phyloP scores from a whole-genome alignment of 2,797 vertebrate species.

The Scleropages formosus region DNA sequence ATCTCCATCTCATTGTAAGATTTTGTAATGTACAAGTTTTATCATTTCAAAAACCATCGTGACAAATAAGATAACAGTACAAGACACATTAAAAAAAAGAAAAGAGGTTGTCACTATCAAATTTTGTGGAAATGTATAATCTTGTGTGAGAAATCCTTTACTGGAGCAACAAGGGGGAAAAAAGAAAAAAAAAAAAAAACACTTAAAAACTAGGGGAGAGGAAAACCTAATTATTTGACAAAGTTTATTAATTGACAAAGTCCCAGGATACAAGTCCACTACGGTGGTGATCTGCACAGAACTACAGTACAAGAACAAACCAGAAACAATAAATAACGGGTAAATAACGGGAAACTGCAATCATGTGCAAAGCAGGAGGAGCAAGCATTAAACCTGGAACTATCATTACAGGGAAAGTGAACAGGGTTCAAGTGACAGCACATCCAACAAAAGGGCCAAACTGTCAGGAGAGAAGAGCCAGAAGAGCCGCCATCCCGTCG shows the following conservation, averaged over 20 bases:
- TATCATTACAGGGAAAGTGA: background rate
- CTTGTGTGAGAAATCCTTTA: too few species aligned
- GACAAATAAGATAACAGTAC: too few species aligned
- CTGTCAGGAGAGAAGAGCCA: background rate
- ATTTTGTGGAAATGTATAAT: too few species aligned
- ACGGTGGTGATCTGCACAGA: slow-evolving; percentile 19
- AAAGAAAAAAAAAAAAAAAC: background rate
- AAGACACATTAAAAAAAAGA: too few species aligned
- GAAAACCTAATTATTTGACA: background rate
- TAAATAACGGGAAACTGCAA: background rate
- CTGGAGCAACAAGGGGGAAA: too few species aligned
- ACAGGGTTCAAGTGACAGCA: slow-evolving; percentile 1
- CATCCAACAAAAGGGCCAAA: background rate
- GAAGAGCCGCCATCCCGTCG: background rate
- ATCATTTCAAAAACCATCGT: too few species aligned
- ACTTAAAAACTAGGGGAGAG: background rate
- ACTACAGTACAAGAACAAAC: slow-evolving; percentile 22
- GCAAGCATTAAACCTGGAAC: background rate
- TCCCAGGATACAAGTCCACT: slow-evolving; percentile 23
- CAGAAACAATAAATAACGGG: background rate
- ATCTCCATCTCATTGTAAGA: too few species aligned
- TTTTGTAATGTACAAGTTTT: too few species aligned
- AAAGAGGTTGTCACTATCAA: too few species aligned
- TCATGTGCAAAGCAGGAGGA: slow-evolving; percentile 12
- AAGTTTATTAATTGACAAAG: slow-evolving; percentile 26